Evolutionary conservation across 2,888 invertebrate genomes (phyloP), one percentile per base, ranked within the genome.

Genomic region (Camponotus fellah): DNA sequence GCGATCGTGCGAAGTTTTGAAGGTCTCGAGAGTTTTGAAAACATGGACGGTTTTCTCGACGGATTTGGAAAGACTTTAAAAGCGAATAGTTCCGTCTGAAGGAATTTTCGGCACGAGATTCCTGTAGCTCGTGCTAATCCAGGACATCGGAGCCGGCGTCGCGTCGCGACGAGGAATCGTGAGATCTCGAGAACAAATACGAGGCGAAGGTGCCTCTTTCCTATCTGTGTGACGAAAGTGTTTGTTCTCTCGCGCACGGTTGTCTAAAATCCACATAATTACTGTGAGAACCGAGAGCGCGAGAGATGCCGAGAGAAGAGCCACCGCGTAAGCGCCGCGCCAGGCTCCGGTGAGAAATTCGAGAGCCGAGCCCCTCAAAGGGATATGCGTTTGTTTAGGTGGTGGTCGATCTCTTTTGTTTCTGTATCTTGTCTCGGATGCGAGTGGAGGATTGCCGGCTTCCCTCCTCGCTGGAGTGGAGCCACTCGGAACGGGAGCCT

Each of bases 211-310:
- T 74, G 83, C 84, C 49, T 76, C 65, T 60, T 40, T 72, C 74
- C 86, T 84, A 85, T 86, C 86, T 71, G 26, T 72, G 56, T 75
- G 60, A 60, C 74, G 69, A 81, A 37, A 12, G 40, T 83, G 87
- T 90, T 85, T 90, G 88, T 53, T 76, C 64, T 82, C 82, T 77
- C 68, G 85, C 64, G 68, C 76, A 79, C 46, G 76, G 26, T 60
- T 72, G 84, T 85, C 85, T 75, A 86, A 88, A 90, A 88, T 91
- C 88, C 83, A 87, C 86, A 86, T 91, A 91, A 91, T 91, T 90
- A 84, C 86, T 91, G 91, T 92, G 91, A 91, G 92, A 91, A 92
- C 83, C 75, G 72, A 83, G 71, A 69, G 26, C 26, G 26, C 26
- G 26, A 26, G 26, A 26, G 26, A 26, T 26, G 26, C 26, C 26